phyloP scores from a whole-genome alignment of 1,140 invertebrate genomes.

The Phthorimaea operculella region DNA sequence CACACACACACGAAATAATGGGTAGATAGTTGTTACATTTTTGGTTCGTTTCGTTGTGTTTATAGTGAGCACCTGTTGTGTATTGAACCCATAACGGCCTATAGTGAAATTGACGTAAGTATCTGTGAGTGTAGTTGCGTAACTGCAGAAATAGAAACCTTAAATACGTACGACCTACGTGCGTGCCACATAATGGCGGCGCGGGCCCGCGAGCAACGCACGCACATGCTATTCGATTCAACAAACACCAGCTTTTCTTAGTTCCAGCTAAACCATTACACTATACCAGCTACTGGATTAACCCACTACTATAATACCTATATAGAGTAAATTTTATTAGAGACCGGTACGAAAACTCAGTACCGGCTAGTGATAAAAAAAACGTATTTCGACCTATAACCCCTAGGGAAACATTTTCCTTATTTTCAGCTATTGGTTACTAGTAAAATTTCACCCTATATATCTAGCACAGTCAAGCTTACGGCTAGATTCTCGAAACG shows the following conservation, averaged over 20 bases:
- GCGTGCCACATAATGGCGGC: slow-evolving; percentile 10
- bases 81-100: background rate
- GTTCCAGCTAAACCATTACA: background rate
- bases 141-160: slow-evolving; percentile 32
- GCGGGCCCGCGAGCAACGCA: background rate
- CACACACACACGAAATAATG: background rate
- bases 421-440: too few species aligned
- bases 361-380: too few species aligned
- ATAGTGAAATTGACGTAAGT: slow-evolving; percentile 18
- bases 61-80: background rate
- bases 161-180: slow-evolving; percentile 22
- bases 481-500: too few species aligned
- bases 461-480: too few species aligned
- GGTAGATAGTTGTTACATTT: background rate
- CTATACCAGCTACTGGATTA: background rate
- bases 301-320: too few species aligned
- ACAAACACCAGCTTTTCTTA: background rate
- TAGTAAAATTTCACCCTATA: too few species aligned
- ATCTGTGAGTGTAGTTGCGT: slow-evolving; percentile 16
- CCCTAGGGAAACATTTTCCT: too few species aligned
- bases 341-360: too few species aligned
- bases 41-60: background rate
- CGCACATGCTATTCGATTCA: background rate
- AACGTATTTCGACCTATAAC: too few species aligned
- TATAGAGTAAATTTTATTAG: too few species aligned